Percentiles rank a stretch among this genome's conserved stretches.
Conservation (phyloP, 2,797 vertebrate species). For the Vultur gryphus region DNA sequence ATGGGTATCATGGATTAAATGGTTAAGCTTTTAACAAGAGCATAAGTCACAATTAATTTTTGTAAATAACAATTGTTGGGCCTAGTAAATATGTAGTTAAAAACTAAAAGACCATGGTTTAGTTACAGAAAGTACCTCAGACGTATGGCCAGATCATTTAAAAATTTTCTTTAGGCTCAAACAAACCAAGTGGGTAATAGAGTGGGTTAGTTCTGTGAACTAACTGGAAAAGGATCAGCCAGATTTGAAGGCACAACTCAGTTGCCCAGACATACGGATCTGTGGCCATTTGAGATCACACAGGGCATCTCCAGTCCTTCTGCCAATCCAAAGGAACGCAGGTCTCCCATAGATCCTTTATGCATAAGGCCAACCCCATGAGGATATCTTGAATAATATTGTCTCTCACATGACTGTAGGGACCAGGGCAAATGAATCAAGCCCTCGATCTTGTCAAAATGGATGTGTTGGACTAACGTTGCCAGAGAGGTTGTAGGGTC, state of each 20-base stretch:
- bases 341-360: neutral
- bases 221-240: neutral
- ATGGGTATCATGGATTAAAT: neutral
- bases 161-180: neutral
- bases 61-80: neutral
- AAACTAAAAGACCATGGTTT: neutral
- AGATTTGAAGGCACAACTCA: neutral
- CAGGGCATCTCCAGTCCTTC: neutral
- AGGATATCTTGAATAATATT: neutral
- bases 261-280: neutral
- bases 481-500: neutral
- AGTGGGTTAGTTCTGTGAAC: neutral
- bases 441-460: neutral
- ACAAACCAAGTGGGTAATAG: neutral
- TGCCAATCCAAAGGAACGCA: neutral
- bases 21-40: neutral
- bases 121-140: neutral
- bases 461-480: neutral
- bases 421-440: neutral
- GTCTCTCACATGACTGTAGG: neutral
- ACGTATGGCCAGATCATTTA: neutral
- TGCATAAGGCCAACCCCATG: accelerated
- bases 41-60: neutral
- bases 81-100: neutral
- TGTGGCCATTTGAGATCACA: neutral